Evolutionary conservation across 1,140 invertebrate species (phyloP).

Genomic region (Sycophila sp.): DNA sequence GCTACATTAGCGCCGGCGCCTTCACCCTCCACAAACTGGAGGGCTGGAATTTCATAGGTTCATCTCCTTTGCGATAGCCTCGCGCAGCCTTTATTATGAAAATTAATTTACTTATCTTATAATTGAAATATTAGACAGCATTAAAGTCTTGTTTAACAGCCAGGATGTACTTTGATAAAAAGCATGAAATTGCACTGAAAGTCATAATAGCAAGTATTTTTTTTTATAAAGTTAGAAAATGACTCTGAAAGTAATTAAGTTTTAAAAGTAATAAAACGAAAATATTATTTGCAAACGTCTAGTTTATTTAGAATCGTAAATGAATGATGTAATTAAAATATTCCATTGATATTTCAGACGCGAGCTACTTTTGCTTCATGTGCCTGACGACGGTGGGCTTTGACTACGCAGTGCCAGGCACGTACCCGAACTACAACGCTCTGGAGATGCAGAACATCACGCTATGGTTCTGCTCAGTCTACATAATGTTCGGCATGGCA

Average conservation of each 20-base stretch:
- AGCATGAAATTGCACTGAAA: too few species aligned
- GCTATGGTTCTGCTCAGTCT: constrained; percentile 92
- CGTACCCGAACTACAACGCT: constrained; percentile 68
- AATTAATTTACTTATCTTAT: not conserved
- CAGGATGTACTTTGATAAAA: too few species aligned
- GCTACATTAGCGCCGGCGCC: constrained; percentile 88
- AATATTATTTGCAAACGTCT: too few species aligned
- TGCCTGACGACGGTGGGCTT: constrained; percentile 93
- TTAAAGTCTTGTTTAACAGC: too few species aligned
- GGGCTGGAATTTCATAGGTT: constrained; percentile 81
- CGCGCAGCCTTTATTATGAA: not conserved
- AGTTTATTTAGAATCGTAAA: too few species aligned
- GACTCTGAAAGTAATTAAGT: too few species aligned
- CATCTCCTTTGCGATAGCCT: constrained; percentile 9
- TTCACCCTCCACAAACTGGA: constrained; percentile 87
- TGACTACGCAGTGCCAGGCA: constrained; percentile 88
- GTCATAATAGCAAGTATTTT: too few species aligned
- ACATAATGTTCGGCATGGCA: constrained; percentile 94
- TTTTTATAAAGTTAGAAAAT: too few species aligned
- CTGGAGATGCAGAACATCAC: constrained; percentile 74
- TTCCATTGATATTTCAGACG: constrained; percentile 68
- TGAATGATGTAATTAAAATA: too few species aligned
- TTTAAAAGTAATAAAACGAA: too few species aligned
- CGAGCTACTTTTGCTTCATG: constrained; percentile 95
- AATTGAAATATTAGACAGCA: too few species aligned